These are phyloP conservation scores for Cromileptes altivelis DNA, from an alignment of 2,113 vertebrate species.

Conservation along the genomic window DNA sequence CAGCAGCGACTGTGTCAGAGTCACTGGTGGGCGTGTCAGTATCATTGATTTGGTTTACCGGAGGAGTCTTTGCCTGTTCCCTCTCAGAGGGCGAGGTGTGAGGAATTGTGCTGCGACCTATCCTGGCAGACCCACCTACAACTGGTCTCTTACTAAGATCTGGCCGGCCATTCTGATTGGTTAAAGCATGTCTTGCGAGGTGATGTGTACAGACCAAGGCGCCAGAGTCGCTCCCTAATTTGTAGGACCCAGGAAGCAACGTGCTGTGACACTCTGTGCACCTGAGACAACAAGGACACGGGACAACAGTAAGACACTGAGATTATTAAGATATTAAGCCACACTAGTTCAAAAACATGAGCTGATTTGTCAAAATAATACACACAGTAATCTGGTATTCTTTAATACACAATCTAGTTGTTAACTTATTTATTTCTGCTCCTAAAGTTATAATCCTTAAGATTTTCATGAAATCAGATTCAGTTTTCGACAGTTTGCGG, in stretches of 20 bases:
- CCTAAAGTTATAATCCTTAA: neutral
- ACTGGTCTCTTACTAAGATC: slow-evolving; percentile 70
- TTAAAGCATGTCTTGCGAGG: slow-evolving; percentile 73
- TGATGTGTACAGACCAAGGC: slow-evolving; percentile 91
- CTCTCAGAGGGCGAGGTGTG: slow-evolving; percentile 21
- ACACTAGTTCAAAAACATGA: neutral
- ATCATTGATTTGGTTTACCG: neutral
- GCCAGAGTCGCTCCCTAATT: slow-evolving; percentile 84
- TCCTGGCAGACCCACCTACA: slow-evolving; percentile 45
- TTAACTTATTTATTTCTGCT: neutral
- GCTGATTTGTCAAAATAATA: neutral
- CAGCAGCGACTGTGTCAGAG: slow-evolving; percentile 3
- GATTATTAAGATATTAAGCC: neutral
- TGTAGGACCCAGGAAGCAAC: slow-evolving; percentile 93
- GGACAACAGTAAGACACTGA: neutral
- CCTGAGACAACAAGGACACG: slow-evolving; percentile 78
- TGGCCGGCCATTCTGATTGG: slow-evolving; percentile 74
- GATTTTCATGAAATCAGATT: neutral
- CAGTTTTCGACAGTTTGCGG: neutral
- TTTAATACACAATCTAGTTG: neutral
- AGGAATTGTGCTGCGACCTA: slow-evolving; percentile 27
- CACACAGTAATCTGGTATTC: neutral
- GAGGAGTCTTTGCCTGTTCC: slow-evolving; percentile 45
- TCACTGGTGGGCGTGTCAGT: neutral
- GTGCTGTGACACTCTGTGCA: slow-evolving; percentile 95